phyloP scores from a whole-genome alignment of 2,888 invertebrate genomes.

The Polydrusus cervinus region DNA sequence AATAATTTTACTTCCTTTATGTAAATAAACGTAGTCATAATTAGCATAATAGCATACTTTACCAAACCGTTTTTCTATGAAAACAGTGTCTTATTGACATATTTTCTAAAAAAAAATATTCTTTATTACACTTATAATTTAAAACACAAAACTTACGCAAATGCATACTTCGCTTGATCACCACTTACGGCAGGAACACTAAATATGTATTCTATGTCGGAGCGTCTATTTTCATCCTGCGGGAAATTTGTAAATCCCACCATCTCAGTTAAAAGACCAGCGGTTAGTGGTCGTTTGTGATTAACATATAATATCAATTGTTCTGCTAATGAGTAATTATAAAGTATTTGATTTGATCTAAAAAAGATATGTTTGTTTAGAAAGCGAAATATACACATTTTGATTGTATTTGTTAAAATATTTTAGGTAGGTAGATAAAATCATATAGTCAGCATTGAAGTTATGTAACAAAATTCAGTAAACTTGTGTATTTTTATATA shows the following conservation, averaged over 20 bases:
- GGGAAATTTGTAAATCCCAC: not conserved
- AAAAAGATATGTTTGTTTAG: not conserved
- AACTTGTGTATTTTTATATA: no score
- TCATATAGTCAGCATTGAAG: no score
- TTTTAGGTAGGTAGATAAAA: no score
- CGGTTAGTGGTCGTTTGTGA: conserved; percentile 4
- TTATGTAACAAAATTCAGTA: no score
- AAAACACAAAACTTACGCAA: not conserved
- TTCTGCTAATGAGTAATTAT: not conserved
- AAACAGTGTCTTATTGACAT: not conserved
- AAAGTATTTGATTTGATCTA: not conserved
- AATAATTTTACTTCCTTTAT: no score
- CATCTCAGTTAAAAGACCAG: not conserved
- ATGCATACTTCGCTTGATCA: not conserved
- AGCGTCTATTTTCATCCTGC: not conserved
- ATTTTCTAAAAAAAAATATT: no score
- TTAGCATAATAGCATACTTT: no score
- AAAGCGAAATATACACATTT: no score
- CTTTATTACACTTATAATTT: not conserved
- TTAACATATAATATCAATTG: not conserved
- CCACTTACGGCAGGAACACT: not conserved
- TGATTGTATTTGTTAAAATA: no score
- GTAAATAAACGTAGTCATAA: no score
- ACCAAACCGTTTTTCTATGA: no score
- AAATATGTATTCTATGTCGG: not conserved